phyloP scores from a whole-genome alignment of 2,113 vertebrate genomes.

The human region GRCh38 chr11:115188501-115189000 shows the following conservation, averaged over 20 bases:
- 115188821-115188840: slow-evolving; percentile 83
- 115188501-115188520: neutral
- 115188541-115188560: neutral
- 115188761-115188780: slow-evolving; percentile 83
- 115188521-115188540: neutral
- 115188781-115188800: slow-evolving; percentile 85
- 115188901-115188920: slow-evolving; percentile 72
- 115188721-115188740: slow-evolving; percentile 80
- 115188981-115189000: slow-evolving; percentile 79
- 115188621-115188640: slow-evolving; percentile 47
- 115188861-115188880: slow-evolving; percentile 81
- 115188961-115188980: slow-evolving; percentile 80
- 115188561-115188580: neutral
- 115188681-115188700: slow-evolving; percentile 80
- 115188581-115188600: neutral
- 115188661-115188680: slow-evolving; percentile 72
- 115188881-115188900: slow-evolving; percentile 79
- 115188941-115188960: slow-evolving; percentile 68
- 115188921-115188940: slow-evolving; percentile 62
- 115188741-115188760: slow-evolving; percentile 85
- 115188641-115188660: slow-evolving; percentile 66
- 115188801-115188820: slow-evolving; percentile 84
- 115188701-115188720: slow-evolving; percentile 75
- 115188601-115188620: slow-evolving; percentile 34
- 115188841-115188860: slow-evolving; percentile 82